A percentile compares a stretch with the other conserved stretches of the same genome.
Evolutionary conservation across 2,113 vertebrate species (phyloP).

Genomic region (Prochilodus magdalenae): DNA sequence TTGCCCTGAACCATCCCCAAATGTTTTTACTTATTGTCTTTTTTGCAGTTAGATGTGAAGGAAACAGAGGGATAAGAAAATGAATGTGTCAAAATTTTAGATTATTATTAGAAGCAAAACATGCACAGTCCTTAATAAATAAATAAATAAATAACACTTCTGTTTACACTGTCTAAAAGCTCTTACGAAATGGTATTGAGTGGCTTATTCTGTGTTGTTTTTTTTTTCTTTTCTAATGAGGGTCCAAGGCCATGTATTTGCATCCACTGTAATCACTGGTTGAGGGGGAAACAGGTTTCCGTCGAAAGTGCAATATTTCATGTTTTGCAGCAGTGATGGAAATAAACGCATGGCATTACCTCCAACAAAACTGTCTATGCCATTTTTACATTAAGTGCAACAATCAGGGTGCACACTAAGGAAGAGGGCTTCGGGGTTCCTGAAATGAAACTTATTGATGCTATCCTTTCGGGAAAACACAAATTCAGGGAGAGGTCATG

Average conservation of each 20-base stretch:
- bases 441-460: too few species aligned
- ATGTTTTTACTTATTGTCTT: not conserved
- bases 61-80: not conserved
- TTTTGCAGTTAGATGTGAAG: not conserved
- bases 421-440: too few species aligned
- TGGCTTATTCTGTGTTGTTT: slow-evolving; percentile 9
- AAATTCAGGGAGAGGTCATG: too few species aligned
- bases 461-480: too few species aligned
- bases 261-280: slow-evolving; percentile 33
- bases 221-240: slow-evolving; percentile 32
- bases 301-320: slow-evolving; percentile 30
- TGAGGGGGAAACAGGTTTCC: slow-evolving; percentile 27
- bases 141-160: not conserved
- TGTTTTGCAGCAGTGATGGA: too few species aligned
- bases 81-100: not conserved
- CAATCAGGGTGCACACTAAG: too few species aligned
- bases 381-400: too few species aligned
- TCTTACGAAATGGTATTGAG: slow-evolving; percentile 31
- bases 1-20: not conserved
- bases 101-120: not conserved
- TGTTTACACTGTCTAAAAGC: slow-evolving; percentile 31
- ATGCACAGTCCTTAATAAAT: slow-evolving; percentile 9
- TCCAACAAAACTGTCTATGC: too few species aligned
- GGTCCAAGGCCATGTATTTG: slow-evolving; percentile 40
- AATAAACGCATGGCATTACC: too few species aligned